Evolutionary conservation across 2,113 vertebrate species (phyloP).

Genomic region (Zosterops pallidus): DNA sequence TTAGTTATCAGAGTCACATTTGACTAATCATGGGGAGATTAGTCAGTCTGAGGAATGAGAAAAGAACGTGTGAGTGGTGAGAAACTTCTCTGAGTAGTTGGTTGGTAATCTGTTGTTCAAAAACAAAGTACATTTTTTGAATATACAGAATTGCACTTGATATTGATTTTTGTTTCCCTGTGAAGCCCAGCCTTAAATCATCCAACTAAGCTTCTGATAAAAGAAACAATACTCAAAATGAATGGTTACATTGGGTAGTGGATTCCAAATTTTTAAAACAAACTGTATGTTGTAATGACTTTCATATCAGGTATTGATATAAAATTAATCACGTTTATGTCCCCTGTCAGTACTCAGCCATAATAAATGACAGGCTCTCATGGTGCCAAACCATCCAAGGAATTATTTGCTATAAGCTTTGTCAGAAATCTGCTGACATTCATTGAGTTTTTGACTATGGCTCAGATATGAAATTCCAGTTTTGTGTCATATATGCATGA

Average conservation of each 20-base stretch:
- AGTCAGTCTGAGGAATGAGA: background rate
- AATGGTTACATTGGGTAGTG: background rate
- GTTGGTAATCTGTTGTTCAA: background rate
- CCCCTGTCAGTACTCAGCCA: constrained; percentile 25
- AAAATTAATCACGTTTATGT: constrained; percentile 64
- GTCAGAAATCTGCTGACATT: constrained; percentile 67
- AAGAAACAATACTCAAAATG: constrained; percentile 10
- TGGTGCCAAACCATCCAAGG: constrained; percentile 63
- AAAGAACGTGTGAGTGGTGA: background rate
- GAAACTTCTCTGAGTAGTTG: background rate
- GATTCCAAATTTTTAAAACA: constrained; percentile 13
- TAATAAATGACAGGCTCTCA: constrained; percentile 56
- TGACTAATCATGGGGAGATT: background rate
- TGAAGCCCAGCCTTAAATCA: background rate
- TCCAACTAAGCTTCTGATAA: background rate
- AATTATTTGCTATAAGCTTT: constrained; percentile 67
- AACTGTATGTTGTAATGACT: constrained; percentile 8
- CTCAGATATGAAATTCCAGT: constrained; percentile 54
- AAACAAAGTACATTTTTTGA: background rate
- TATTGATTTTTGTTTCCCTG: background rate
- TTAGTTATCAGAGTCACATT: background rate
- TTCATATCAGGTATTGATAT: constrained; percentile 34
- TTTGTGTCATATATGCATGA: constrained; percentile 64
- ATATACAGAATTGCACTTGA: background rate
- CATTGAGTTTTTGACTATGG: constrained; percentile 53